Base-by-base conservation (phyloP, 1,140 invertebrate species). In the Ylistrum balloti region DNA sequence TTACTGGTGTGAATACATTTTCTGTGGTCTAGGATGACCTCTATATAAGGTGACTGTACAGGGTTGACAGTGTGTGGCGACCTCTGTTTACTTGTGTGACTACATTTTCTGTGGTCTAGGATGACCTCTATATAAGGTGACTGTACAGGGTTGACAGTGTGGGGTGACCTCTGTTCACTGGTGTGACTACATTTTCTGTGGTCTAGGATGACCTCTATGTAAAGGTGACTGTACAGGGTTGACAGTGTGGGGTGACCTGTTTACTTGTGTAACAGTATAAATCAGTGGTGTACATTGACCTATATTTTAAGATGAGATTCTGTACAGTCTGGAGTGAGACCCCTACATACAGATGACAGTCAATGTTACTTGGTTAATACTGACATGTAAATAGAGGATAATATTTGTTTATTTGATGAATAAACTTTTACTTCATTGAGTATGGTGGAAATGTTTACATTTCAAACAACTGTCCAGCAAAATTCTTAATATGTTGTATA, bases 171-270 rank as follows among this genome's bases (percentile, higher is more conserved):
- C n/a, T 74, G 28, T 74, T 2, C 28, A 74, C 56, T 28, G 56
- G 56, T 74, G 56, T n/a, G 56, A 74, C 22, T 74, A 74, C 56
- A 74, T 74, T 22, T 28, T 28, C 56, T 74, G 7, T 74, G 56
- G 22, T 74, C 5, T 74, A n/a, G 22, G 56, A n/a, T 74, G 56
- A 28, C 56, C 56, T 28, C n/a, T 74, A 74, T 74, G 17, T 74
- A 74, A 22, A 74, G 56, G 56, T 74, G 56, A 74, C 56, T 74
- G 56, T 74, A n/a, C 56, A 74, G n/a, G 56, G n/a, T 74, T n/a
- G n/a, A 28, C 28, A n/a, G 56, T 74, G n/a, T 74, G 5, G 22
- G 56, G 56, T 74, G 56, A 28, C 56, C 56, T 74, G 28, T 74
- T 7, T 74, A 74, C 56, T 28, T 22, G 56, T 74, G n/a, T 74